These are phyloP conservation scores for Oophaga sylvatica DNA, from an alignment of 2,797 vertebrate genomes.

Conservation along the genomic window DNA sequence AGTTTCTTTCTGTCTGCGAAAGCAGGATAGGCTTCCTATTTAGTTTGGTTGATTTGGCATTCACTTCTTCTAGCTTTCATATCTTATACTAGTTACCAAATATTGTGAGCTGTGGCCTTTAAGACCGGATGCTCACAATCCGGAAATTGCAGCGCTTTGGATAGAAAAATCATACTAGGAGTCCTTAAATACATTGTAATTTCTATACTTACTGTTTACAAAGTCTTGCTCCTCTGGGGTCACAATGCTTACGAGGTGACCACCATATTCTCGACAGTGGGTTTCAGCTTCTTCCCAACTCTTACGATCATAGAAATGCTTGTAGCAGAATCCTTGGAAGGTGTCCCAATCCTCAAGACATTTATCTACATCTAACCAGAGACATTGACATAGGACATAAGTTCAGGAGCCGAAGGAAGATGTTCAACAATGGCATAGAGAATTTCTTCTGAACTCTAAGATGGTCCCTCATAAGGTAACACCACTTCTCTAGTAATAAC, in stretches of 20 bases:
- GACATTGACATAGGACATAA: conserved; percentile 17
- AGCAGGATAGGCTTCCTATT: no score
- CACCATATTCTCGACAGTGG: conserved; percentile 83
- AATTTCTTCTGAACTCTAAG: not conserved
- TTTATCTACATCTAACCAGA: conserved; percentile 76
- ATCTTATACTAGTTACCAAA: not conserved
- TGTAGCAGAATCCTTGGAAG: conserved; percentile 92
- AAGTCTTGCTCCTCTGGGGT: conserved; percentile 90
- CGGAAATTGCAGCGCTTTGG: not conserved
- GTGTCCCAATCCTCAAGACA: conserved; percentile 88
- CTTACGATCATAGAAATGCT: conserved; percentile 82
- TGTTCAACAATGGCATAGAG: not conserved
- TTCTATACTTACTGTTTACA: conserved; percentile 82
- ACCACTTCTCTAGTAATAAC: not conserved
- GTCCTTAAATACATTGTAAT: not conserved
- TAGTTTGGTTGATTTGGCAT: no score
- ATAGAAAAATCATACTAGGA: not conserved
- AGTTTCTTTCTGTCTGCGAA: no score
- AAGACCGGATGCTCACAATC: no score
- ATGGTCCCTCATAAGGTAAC: not conserved
- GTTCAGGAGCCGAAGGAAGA: not conserved
- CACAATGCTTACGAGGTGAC: conserved; percentile 87
- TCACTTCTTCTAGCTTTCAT: not conserved
- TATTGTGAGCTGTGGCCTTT: no score
- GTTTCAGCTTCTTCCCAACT: conserved; percentile 92